Evolutionary conservation across 2,888 invertebrate genomes (phyloP), one percentile per base, ranked within the genome.

Genomic region (Agrilus biguttatus): DNA sequence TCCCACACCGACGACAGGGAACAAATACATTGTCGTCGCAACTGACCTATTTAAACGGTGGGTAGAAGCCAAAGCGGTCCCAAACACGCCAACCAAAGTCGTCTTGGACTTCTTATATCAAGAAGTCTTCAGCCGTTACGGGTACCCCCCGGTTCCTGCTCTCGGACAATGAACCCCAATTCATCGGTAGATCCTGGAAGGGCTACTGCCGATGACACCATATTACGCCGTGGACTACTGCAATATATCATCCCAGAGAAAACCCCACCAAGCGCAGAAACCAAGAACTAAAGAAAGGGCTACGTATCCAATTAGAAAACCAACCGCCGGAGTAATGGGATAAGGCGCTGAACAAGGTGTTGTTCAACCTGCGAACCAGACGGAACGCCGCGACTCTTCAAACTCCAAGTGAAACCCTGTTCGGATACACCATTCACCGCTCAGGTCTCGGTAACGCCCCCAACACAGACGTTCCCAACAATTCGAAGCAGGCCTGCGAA

Each of bases 271-370:
- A 56, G 37, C 14, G 53, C 5, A 40, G 52, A 5, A 54, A 53
- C 36, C 53, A 55, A 28, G 52, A 53, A 17, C 45, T 56, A 2
- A 55, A 55, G 35, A 51, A 53, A 43, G 51, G 49, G 0, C 40
- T 54, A 4, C 17, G 36, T 1, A 33, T 36, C 7, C 41, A 33
- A 1, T 23, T 41, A 7, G 5, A 6, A 7, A 3, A 21, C 7
- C 21, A 21, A 21, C 21, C 21, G 21, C 21, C 21, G 21, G 4
- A 21, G 5, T 5, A 21, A 3, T 53, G 41, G 47, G 49, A 33
- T 42, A 17, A 14, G 14, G n/a, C 7, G 4, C 40, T 51, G 6
- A 36, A 35, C n/a, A 6, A 13, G 13, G 41, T 42, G 8, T 38
- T 46, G 13, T 41, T 40, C 36, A 35, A 39, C 3, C 6, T 48